Evolutionary conservation across 2,113 vertebrate species (phyloP).

Genomic region (Probosciger aterrimus): DNA sequence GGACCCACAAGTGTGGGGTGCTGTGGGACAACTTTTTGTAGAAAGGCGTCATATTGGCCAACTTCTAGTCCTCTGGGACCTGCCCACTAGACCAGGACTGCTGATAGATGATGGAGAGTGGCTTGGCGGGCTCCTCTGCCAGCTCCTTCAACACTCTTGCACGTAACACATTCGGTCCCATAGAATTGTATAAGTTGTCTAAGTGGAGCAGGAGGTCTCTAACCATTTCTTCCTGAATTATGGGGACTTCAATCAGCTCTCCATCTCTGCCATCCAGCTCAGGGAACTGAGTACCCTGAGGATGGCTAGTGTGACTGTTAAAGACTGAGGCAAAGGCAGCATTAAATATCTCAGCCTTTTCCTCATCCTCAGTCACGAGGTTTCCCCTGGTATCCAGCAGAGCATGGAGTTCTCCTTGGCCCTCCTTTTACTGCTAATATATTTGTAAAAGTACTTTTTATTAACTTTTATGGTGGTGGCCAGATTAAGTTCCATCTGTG

Average conservation of each 20-base stretch:
- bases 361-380: background rate
- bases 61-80: background rate
- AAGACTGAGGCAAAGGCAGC: background rate
- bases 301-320: background rate
- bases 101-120: background rate
- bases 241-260: background rate
- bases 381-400: background rate
- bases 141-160: background rate
- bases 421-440: background rate
- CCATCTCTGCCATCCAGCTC: background rate
- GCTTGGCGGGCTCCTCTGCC: background rate
- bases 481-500: background rate
- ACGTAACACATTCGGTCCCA: background rate
- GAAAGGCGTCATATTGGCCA: background rate
- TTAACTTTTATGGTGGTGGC: background rate
- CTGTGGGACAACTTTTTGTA: rapidly evolving
- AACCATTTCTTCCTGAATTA: background rate
- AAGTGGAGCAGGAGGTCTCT: background rate
- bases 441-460: background rate
- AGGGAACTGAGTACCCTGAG: background rate
- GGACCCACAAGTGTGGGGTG: rapidly evolving
- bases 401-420: background rate
- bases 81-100: background rate
- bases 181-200: background rate
- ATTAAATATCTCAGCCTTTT: background rate